Evolutionary conservation across 2,888 invertebrate genomes (phyloP).

Genomic region (Pristionchus exspectatus): DNA sequence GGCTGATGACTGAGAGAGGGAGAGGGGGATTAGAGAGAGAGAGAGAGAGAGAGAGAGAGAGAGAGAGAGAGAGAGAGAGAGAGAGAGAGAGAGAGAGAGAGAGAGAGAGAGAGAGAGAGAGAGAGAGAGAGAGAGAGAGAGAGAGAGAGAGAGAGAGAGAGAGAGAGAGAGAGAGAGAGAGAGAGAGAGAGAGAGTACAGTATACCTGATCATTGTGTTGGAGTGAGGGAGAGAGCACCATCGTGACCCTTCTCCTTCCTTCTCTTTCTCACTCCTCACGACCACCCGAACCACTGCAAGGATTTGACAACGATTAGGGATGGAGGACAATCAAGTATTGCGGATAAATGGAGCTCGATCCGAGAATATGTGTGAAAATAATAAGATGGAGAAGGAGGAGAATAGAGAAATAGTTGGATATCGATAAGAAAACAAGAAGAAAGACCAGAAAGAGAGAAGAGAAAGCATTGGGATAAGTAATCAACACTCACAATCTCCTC

Average conservation of each 20-base stretch:
- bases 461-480: not conserved
- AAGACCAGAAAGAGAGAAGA: not conserved
- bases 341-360: not conserved
- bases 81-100: too few relatives aligned
- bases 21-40: not conserved
- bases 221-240: slow-evolving; percentile 14
- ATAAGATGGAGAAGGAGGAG: not conserved
- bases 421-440: not conserved
- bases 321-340: not conserved
- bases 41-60: too few relatives aligned
- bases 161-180: too few relatives aligned
- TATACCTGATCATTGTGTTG: slow-evolving; percentile 17
- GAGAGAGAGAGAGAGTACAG: not conserved
- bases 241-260: not conserved
- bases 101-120: too few relatives aligned
- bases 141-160: too few relatives aligned
- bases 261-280: not conserved
- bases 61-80: too few relatives aligned
- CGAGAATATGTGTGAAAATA: not conserved
- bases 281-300: not conserved
- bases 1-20: slow-evolving; percentile 17
- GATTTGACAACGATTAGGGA: not conserved
- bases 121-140: too few relatives aligned
- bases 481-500: not conserved
- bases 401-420: not conserved